Conservation (phyloP, 1,140 invertebrate species). For the Drosophila burlai region DNA sequence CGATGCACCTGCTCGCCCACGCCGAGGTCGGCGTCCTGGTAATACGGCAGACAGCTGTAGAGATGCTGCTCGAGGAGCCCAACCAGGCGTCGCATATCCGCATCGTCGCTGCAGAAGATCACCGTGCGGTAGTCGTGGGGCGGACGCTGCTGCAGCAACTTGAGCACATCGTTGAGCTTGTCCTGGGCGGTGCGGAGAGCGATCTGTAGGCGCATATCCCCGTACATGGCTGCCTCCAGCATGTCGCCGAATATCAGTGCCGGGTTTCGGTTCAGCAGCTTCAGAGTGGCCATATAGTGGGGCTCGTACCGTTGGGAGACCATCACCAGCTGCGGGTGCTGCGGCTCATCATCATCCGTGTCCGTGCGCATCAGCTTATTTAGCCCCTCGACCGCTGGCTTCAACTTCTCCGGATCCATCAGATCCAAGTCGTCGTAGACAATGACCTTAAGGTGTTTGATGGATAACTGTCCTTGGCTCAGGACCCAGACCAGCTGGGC, state of each 20-base stretch:
- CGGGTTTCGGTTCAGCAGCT: constrained; percentile 12
- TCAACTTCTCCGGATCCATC: constrained; percentile 24
- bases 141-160: constrained; percentile 30
- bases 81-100: constrained; percentile 32
- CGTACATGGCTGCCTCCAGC: constrained; percentile 63
- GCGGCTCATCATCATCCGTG: too few species aligned
- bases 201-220: constrained; percentile 23
- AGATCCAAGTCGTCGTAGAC: constrained; percentile 61
- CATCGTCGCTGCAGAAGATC: constrained; percentile 43
- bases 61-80: background rate
- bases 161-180: constrained; percentile 23
- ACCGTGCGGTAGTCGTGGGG: constrained; percentile 44
- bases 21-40: constrained; percentile 30
- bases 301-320: constrained; percentile 33
- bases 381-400: constrained; percentile 1
- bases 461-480: background rate
- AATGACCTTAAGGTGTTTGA: constrained; percentile 24
- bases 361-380: background rate
- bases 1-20: constrained; percentile 21
- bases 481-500: constrained; percentile 44
- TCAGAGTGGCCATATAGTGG: constrained; percentile 12
- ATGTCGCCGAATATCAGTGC: constrained; percentile 58
- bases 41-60: constrained; percentile 53
- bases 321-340: constrained; percentile 44
- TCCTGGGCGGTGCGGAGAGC: background rate